Conservation (phyloP, 2,113 vertebrate genomes). For the Anolis carolinensis region DNA sequence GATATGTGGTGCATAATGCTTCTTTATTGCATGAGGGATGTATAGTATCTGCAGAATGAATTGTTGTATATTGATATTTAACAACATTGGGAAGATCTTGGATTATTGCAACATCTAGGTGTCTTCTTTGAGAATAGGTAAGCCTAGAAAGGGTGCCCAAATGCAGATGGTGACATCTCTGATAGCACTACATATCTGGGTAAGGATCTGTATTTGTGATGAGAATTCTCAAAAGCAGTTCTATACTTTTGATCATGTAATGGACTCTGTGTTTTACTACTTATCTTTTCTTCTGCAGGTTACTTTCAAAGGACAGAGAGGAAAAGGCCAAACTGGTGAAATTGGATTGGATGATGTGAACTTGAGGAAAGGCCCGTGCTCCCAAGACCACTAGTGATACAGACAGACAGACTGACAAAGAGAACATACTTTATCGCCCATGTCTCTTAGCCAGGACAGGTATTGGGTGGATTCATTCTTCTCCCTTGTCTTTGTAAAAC, state of each 20-base stretch:
- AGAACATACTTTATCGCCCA: constrained; percentile 13
- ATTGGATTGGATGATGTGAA: constrained; percentile 92
- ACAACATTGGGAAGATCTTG: no score
- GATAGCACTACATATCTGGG: no score
- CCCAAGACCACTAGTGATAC: constrained; percentile 75
- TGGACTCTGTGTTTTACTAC: neutral
- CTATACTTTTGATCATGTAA: neutral
- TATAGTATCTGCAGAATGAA: no score
- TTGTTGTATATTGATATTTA: no score
- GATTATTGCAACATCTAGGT: no score
- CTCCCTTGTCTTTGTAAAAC: constrained; percentile 52
- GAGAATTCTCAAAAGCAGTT: neutral
- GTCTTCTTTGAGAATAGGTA: no score
- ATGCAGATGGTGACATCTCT: no score
- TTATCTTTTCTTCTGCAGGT: constrained; percentile 74
- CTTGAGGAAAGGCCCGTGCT: constrained; percentile 87
- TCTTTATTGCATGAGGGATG: no score
- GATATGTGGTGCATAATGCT: no score
- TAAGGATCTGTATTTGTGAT: neutral
- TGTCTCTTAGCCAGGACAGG: neutral
- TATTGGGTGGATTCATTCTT: neutral
- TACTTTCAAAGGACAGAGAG: constrained; percentile 91
- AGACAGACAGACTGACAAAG: constrained; percentile 4
- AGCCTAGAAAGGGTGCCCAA: no score
- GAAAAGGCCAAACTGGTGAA: constrained; percentile 82